These are phyloP conservation scores for Silurus glanis DNA, from an alignment of 2,113 vertebrate genomes.

Conservation along the genomic window DNA sequence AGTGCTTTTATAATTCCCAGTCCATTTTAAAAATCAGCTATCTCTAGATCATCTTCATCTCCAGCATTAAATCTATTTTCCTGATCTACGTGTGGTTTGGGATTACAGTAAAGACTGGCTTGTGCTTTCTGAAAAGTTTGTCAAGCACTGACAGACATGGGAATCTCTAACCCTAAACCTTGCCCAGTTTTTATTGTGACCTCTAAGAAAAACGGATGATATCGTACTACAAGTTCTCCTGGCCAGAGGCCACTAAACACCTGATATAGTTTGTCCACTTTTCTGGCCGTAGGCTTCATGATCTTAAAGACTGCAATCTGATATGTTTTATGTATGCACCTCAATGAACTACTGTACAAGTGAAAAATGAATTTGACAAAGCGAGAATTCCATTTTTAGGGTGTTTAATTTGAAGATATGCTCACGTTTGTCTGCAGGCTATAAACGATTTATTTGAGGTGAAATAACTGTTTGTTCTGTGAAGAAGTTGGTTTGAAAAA, in stretches of 20 bases:
- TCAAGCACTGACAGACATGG: neutral
- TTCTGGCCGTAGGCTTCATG: neutral
- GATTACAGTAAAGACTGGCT: neutral
- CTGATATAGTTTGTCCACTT: neutral
- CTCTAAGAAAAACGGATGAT: neutral
- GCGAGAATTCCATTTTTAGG: neutral
- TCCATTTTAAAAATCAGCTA: neutral
- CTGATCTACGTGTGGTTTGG: neutral
- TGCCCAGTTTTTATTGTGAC: neutral
- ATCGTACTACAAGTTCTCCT: neutral
- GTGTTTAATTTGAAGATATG: neutral
- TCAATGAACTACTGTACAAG: neutral
- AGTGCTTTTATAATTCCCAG: slow-evolving; percentile 5
- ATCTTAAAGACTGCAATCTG: neutral
- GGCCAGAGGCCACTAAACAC: neutral
- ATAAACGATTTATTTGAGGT: neutral
- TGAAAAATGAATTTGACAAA: neutral
- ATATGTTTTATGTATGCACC: neutral
- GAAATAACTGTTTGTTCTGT: neutral
- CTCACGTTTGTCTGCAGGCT: neutral
- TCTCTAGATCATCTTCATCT: neutral
- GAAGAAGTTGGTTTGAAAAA: neutral
- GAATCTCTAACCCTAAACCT: no score
- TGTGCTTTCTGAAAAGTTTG: neutral
- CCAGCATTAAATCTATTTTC: neutral